Evolutionary conservation across 2,113 vertebrate genomes (phyloP), one percentile per base, ranked within the genome.

Genomic region (Rhineura floridana): DNA sequence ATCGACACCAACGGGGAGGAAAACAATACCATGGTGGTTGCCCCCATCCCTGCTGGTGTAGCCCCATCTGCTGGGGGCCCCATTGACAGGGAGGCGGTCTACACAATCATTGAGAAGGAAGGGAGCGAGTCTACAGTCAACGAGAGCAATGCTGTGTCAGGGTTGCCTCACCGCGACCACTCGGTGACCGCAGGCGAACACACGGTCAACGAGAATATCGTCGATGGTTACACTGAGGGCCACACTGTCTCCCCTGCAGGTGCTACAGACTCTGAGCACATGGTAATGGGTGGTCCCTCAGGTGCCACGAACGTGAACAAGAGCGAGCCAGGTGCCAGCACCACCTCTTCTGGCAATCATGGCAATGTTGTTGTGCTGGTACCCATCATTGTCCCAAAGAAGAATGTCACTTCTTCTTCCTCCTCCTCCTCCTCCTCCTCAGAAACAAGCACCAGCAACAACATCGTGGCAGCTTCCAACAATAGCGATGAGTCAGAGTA

Each of bases 351-450:
- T 50, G n/a, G 33, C 15, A 33, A 76, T 5, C 33, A 65, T 2
- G 80, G 55, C 19, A 76, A 46, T 1, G 59, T 83, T 33, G 87
- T 76, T 63, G 59, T 88, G 25, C 59, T 88, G 44, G 72, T 88
- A 1, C 87, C 87, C 25, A 39, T 88, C 44, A 23, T 88, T 0
- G 30, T 88, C 6, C 44, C 70, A 80, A 77, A 76, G n/a, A 88
- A 33, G 46, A 76, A 75, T 52, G 6, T 9, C 36, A 73, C 65
- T 3, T 19, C 65, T 33, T 7, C 86, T 8, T 19, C n/a, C 7
- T 33, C 55, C 12, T 6, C 80, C 59, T 12, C 78, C 8, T n/a
- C 86, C 6, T 63, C 44, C 44, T 39, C 87, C 33, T 30, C 62
- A 11, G n/a, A 15, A 44, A 39, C 8, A 30, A 50, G 12, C 25